phyloP scores from a whole-genome alignment of 2,888 invertebrate species.

The Palloptera scutellata region DNA sequence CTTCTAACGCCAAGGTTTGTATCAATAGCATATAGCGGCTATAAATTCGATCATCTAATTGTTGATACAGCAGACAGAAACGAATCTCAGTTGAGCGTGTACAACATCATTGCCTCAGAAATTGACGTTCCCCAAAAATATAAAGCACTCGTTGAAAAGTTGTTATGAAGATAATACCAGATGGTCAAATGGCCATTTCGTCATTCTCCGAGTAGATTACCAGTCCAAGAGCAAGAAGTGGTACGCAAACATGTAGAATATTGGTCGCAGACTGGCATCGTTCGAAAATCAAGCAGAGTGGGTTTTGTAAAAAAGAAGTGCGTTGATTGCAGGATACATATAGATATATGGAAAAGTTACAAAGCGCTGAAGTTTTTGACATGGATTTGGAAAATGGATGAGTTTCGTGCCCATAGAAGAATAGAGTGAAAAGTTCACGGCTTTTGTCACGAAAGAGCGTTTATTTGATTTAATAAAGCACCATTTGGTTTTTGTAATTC shows the following conservation, averaged over 20 bases:
- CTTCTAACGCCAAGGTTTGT: too few relatives aligned
- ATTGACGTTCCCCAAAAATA: conserved; percentile 10
- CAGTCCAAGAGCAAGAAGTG: conserved; percentile 25
- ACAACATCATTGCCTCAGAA: conserved; percentile 7
- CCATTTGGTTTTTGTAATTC: conserved; percentile 34
- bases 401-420: conserved; percentile 31
- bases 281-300: conserved; percentile 26
- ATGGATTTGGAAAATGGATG: conserved; percentile 33
- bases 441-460: conserved; percentile 27
- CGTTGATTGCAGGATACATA: conserved; percentile 42
- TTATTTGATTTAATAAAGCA: conserved; percentile 29
- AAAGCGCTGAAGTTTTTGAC: conserved; percentile 15
- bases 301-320: conserved; percentile 33
- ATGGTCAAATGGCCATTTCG: conserved; percentile 31
- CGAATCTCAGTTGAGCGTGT: conserved; percentile 1
- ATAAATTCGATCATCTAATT: neutral
- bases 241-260: conserved; percentile 32
- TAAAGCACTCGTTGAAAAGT: conserved; percentile 3
- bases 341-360: conserved; percentile 50
- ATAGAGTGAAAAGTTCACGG: conserved; percentile 26
- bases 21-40: too few relatives aligned
- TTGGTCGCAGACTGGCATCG: conserved; percentile 28
- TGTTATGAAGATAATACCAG: conserved; percentile 10
- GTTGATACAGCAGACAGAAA: neutral
- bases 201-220: conserved; percentile 31